Evolutionary conservation across 1,140 invertebrate species (phyloP).

Genomic region (Hyphantria cunea): DNA sequence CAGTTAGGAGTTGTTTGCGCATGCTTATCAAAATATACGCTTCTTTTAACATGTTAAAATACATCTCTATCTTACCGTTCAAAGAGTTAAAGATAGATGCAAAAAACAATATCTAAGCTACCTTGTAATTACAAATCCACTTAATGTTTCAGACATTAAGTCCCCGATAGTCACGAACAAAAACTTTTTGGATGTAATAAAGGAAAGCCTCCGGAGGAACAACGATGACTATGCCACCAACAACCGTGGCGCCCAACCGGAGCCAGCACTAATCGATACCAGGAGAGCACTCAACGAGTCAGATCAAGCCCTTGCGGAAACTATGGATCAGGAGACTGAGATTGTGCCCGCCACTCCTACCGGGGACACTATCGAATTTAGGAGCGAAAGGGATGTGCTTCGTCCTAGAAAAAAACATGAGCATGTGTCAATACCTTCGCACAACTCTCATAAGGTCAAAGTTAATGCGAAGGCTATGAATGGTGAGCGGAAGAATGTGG

Average conservation of each 20-base stretch:
- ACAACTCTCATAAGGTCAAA: neutral
- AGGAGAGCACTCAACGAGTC: neutral
- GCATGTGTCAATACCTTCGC: neutral
- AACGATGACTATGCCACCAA: conserved; percentile 46
- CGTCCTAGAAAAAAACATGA: neutral
- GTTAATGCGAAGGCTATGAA: neutral
- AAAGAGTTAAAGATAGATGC: too few relatives aligned
- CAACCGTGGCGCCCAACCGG: neutral
- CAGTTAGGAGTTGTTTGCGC: too few relatives aligned
- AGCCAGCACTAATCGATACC: neutral
- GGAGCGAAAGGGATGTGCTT: neutral
- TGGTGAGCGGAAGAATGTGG: neutral
- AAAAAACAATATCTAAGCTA: too few relatives aligned
- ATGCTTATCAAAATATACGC: too few relatives aligned
- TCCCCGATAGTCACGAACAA: too few relatives aligned
- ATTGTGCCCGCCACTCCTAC: neutral
- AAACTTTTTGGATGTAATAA: conserved; percentile 33
- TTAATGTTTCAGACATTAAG: too few relatives aligned
- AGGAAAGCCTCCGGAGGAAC: conserved; percentile 45
- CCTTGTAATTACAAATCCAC: too few relatives aligned
- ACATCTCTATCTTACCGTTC: too few relatives aligned
- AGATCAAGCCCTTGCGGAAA: neutral
- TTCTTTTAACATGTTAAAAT: too few relatives aligned
- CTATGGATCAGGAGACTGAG: neutral
- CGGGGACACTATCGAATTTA: neutral